Evolutionary conservation across 2,888 invertebrate species (phyloP).

Genomic region (Plusia festucae): DNA sequence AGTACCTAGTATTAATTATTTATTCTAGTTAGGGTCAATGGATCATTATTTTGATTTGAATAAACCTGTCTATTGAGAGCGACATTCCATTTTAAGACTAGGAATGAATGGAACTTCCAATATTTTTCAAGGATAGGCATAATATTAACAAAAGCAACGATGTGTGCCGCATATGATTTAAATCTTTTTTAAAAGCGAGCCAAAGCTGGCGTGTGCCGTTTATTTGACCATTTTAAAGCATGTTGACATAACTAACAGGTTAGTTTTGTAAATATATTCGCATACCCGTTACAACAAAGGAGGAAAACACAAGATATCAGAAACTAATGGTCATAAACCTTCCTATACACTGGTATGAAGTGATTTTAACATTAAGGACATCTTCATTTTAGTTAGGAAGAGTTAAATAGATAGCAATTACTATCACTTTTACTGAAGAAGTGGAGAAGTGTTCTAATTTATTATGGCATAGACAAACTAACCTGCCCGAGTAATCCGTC

Average conservation of each 20-base stretch:
- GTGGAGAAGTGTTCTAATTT: too few species aligned
- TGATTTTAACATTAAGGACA: too few species aligned
- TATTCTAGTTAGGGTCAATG: too few species aligned
- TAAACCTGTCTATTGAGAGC: too few species aligned
- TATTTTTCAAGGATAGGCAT: too few species aligned
- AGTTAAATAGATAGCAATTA: too few species aligned
- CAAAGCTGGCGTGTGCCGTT: neutral
- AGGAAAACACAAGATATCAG: neutral
- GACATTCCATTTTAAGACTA: too few species aligned
- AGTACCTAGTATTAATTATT: too few species aligned
- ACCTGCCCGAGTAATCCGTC: slow-evolving; percentile 96
- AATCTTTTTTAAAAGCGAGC: neutral
- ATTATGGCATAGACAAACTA: slow-evolving; percentile 60
- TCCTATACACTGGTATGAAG: neutral
- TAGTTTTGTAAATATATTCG: slow-evolving; percentile 9
- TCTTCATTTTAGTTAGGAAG: too few species aligned
- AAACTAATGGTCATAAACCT: neutral
- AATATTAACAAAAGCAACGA: neutral
- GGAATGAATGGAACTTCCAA: too few species aligned
- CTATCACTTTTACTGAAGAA: too few species aligned
- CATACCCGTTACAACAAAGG: neutral
- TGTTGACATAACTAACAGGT: slow-evolving; percentile 3
- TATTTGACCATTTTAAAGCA: neutral
- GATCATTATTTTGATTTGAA: too few species aligned
- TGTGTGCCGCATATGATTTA: neutral